Evolutionary conservation across 2,113 vertebrate species (phyloP).

Genomic region (Sceloporus tristichus): DNA sequence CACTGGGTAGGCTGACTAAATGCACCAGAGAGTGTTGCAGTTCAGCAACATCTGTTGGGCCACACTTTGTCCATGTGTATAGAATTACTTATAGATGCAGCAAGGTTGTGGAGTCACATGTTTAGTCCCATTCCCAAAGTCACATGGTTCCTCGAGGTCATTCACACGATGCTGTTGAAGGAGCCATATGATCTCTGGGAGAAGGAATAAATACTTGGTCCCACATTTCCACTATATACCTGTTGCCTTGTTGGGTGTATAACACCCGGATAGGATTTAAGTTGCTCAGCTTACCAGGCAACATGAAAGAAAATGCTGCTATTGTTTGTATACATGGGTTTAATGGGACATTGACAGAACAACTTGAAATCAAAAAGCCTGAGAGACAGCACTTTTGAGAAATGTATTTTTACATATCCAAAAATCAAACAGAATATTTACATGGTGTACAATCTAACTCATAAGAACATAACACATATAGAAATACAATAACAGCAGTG

Average conservation of each 20-base stretch:
- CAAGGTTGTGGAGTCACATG: neutral
- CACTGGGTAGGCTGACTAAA: too few species aligned
- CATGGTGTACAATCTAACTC: neutral
- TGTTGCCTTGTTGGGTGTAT: too few species aligned
- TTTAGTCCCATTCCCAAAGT: neutral
- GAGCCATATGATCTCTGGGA: too few species aligned
- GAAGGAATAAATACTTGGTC: too few species aligned
- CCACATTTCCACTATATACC: too few species aligned
- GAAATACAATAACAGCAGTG: too few species aligned
- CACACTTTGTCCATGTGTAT: too few species aligned
- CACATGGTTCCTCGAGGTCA: neutral
- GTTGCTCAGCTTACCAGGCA: too few species aligned
- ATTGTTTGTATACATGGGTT: neutral
- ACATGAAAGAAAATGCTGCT: neutral
- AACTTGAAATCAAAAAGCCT: neutral
- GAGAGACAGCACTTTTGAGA: neutral
- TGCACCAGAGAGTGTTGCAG: too few species aligned
- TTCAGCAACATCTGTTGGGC: too few species aligned
- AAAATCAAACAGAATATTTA: neutral
- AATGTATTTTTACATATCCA: neutral
- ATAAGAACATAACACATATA: neutral
- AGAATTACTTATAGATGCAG: neutral
- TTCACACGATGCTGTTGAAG: neutral
- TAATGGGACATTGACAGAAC: neutral
- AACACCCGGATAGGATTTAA: too few species aligned